Evolutionary conservation across 1,140 invertebrate species (phyloP).

Genomic region (Aphis gossypii): DNA sequence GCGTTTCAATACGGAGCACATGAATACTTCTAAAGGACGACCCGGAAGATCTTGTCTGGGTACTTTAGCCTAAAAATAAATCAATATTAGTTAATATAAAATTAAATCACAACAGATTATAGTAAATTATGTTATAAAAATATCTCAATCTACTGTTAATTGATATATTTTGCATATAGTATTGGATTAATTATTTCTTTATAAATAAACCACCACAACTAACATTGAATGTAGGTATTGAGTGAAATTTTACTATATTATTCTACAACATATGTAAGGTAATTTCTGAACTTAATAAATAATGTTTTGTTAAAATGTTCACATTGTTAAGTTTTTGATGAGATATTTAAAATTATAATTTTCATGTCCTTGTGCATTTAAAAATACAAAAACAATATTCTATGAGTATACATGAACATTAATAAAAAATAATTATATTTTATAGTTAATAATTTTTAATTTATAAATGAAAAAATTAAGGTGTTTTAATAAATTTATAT

Average conservation of each 20-base stretch:
- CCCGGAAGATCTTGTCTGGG: conserved; percentile 86
- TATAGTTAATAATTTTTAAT: no score
- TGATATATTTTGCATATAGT: background rate
- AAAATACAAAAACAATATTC: no score
- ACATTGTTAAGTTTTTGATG: background rate
- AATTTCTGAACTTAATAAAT: background rate
- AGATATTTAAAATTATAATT: background rate
- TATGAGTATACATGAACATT: no score
- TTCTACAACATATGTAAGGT: background rate
- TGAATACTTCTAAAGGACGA: conserved; percentile 97
- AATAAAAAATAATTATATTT: background rate
- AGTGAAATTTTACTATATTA: background rate
- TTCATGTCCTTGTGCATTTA: background rate
- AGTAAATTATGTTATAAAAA: background rate
- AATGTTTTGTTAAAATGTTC: background rate
- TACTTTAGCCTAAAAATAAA: conserved; percentile 82
- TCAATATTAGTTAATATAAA: background rate
- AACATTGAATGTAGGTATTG: background rate
- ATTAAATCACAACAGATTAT: background rate
- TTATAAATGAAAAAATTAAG: no score
- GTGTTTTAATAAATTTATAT: no score
- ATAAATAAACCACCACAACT: background rate
- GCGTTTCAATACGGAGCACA: conserved; percentile 98
- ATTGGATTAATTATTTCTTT: background rate
- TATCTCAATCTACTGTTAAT: background rate